Percentiles rank a stretch among this genome's conserved stretches.
Conservation (phyloP, 2,888 invertebrate genomes). For the Archips crataeganus region DNA sequence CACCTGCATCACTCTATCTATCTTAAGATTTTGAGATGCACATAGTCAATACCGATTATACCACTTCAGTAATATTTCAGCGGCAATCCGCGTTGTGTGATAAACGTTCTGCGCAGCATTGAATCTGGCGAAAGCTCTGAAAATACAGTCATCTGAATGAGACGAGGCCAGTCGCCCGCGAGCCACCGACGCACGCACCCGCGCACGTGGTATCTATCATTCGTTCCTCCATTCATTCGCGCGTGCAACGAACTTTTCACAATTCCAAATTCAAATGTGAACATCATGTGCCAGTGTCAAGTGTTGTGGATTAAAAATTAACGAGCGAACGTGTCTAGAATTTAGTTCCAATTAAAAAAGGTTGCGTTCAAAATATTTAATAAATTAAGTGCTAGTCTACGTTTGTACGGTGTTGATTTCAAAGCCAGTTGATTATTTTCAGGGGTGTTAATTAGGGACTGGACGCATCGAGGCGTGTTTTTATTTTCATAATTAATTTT, state of each 20-base stretch:
- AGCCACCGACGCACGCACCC: conserved; percentile 46
- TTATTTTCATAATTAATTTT: conserved; percentile 24
- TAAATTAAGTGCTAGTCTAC: conserved; percentile 14
- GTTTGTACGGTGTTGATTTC: conserved; percentile 32
- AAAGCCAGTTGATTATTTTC: conserved; percentile 32
- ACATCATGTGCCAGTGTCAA: conserved; percentile 20
- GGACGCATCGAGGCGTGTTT: conserved; percentile 24
- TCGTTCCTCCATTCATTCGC: conserved; percentile 42
- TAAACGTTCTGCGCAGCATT: conserved; percentile 60
- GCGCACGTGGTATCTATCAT: conserved; percentile 42
- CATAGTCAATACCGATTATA: conserved; percentile 28
- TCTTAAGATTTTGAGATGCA: conserved; percentile 14
- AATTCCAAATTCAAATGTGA: conserved; percentile 31
- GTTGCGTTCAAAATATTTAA: conserved; percentile 7
- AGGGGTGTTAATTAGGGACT: conserved; percentile 34
- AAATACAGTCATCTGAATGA: conserved; percentile 50
- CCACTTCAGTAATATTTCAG: conserved; percentile 39
- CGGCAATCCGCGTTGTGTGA: conserved; percentile 34
- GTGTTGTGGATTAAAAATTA: conserved; percentile 24
- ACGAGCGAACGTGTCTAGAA: conserved; percentile 12
- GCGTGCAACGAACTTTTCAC: conserved; percentile 43
- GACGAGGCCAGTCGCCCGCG: conserved; percentile 59
- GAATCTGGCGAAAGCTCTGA: conserved; percentile 55
- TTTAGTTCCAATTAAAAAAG: conserved; percentile 11
- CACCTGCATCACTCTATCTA: not conserved